Base-by-base conservation (phyloP, 2,113 vertebrate genomes). In the Gorsachius goisagi region DNA sequence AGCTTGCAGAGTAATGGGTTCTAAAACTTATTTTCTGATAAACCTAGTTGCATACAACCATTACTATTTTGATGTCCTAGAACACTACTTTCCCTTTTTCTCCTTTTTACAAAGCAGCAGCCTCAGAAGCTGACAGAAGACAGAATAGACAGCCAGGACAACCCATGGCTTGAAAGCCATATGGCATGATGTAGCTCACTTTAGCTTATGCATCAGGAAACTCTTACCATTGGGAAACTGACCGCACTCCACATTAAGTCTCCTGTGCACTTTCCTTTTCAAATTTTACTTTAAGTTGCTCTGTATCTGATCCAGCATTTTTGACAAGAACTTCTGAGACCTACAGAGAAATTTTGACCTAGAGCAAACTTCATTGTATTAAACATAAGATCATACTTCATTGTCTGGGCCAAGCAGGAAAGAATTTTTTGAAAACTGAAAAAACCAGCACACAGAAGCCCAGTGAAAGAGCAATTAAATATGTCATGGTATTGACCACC, bases 161-260 rank as follows among this genome's bases (percentile, higher is more conserved):
- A 47, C 6, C 13, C 1, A 1, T 12, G 37, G 6, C 37, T 77
- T 66, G 56, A 75, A 89, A 86, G n/a, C 21, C 6, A 0, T 50
- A 30, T 1, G 1, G 18, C 13, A 27, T 18, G 21, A 28, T 0
- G 20, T 8, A 32, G 20, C 26, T 77, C 7, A 3, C 33, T 93
- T 83, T 45, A 80, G 24, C 41, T 69, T 63, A 30, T 21, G 15
- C 15, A 23, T 67, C 69, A 66, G 33, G 45, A 22, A 79, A 52
- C 5, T 49, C 18, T 91, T 84, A 45, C 23, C 58, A 6, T 15
- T 66, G 50, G n/a, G 35, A 77, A 92, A 66, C 6, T 60, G 58
- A 41, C 17, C 1, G 0, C 30, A 12, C 6, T 27, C 19, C 12
- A 8, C 30, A 5, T 21, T 5, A 84, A 44, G 32, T 32, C 19